A percentile compares a stretch with the other conserved stretches of the same genome.
Evolutionary conservation across 2,797 vertebrate species (phyloP).

Genomic region (Argentina silus): DNA sequence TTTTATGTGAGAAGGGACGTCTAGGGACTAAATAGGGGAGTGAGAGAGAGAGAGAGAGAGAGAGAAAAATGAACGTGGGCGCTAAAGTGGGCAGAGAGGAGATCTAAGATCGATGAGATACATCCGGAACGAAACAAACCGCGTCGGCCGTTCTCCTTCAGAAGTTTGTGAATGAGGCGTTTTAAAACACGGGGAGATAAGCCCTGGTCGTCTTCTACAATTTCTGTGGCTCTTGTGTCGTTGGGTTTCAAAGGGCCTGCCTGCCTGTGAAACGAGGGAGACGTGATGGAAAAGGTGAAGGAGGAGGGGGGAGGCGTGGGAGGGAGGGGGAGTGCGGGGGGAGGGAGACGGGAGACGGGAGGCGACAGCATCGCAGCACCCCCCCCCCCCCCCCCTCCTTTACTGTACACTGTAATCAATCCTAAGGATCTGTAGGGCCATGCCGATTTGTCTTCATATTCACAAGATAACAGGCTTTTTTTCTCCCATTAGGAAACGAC

Average conservation of each 20-base stretch:
- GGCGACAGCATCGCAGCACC: constrained; percentile 11
- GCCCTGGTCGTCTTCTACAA: constrained; percentile 64
- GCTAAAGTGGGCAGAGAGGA: constrained; percentile 27
- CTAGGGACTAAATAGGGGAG: constrained; percentile 70
- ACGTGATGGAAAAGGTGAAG: constrained; percentile 67
- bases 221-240: constrained; percentile 54
- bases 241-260: constrained; percentile 69
- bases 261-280: constrained; percentile 43
- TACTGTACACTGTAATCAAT: constrained; percentile 50
- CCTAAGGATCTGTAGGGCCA: constrained; percentile 40
- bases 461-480: constrained; percentile 57
- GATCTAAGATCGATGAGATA: constrained; percentile 58
- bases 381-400: background rate
- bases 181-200: constrained; percentile 75
- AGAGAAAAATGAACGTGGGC: constrained; percentile 22
- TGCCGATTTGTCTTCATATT: constrained; percentile 61
- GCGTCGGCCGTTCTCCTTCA: constrained; percentile 53
- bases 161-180: constrained; percentile 68
- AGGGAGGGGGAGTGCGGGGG: background rate
- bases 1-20: constrained; percentile 68
- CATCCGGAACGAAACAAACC: constrained; percentile 64
- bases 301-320: background rate
- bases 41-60: constrained; percentile 26
- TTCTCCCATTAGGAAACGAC: constrained; percentile 32
- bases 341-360: background rate